These are phyloP conservation scores for Hypsibius dujardini DNA, from an alignment of 1,140 invertebrate genomes.

Conservation along the genomic window DNA sequence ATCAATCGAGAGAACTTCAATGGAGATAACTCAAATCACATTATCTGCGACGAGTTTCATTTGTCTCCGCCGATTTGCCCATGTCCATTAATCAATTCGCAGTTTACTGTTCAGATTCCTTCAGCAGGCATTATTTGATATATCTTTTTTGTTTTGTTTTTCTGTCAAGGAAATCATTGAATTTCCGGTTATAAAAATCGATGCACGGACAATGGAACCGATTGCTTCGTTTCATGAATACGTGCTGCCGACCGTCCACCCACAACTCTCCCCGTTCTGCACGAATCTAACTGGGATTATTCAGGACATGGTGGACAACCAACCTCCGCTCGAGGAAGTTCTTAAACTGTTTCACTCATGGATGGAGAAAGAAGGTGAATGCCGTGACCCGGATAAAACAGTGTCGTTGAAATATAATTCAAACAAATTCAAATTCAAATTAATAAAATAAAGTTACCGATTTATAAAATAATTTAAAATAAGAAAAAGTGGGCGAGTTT, in stretches of 20 bases:
- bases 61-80: too few relatives aligned
- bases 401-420: not conserved
- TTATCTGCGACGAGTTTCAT: too few relatives aligned
- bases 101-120: too few relatives aligned
- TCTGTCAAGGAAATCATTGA: constrained; percentile 46
- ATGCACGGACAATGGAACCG: constrained; percentile 37
- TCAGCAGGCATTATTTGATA: too few relatives aligned
- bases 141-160: constrained; percentile 23
- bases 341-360: constrained; percentile 34
- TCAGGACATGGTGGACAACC: constrained; percentile 35
- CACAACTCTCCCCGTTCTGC: constrained; percentile 40
- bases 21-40: too few relatives aligned
- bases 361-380: constrained; percentile 32
- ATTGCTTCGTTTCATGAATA: constrained; percentile 43
- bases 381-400: not conserved
- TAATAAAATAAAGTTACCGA: not conserved
- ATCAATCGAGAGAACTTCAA: too few relatives aligned
- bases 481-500: too few relatives aligned
- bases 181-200: constrained; percentile 44
- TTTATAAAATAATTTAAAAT: not conserved
- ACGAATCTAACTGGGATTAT: constrained; percentile 36
- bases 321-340: constrained; percentile 30
- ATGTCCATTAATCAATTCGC: too few relatives aligned
- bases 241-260: constrained; percentile 39
- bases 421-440: not conserved